Evolutionary conservation across 1,140 invertebrate species (phyloP).

Genomic region (Lordiphosa mommai): DNA sequence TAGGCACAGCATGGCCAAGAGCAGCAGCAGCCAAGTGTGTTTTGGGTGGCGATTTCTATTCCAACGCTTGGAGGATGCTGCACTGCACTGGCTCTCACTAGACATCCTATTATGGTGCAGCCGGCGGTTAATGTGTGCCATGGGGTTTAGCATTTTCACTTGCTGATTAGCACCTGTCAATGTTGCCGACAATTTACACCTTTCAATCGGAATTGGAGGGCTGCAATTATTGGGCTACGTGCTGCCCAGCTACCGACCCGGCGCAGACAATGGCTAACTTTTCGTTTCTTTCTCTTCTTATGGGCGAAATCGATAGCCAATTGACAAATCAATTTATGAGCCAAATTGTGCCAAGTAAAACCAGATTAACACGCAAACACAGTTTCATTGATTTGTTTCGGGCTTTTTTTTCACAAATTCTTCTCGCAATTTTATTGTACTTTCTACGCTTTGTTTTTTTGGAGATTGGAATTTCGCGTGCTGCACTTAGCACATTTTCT

Average conservation of each 20-base stretch:
- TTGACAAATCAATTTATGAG: slow-evolving; percentile 49
- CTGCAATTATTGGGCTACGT: slow-evolving; percentile 36
- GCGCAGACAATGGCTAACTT: slow-evolving; percentile 22
- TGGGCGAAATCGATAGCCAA: slow-evolving; percentile 45
- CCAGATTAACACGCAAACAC: slow-evolving; percentile 65
- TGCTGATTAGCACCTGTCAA: slow-evolving; percentile 28
- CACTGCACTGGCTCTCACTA: slow-evolving; percentile 55
- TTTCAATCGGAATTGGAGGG: slow-evolving; percentile 31
- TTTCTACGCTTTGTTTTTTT: slow-evolving; percentile 49
- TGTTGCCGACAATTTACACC: slow-evolving; percentile 38
- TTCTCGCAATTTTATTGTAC: slow-evolving; percentile 25
- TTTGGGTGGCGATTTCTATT: slow-evolving; percentile 46
- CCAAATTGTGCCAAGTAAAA: slow-evolving; percentile 22
- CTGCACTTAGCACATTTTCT: slow-evolving; percentile 72
- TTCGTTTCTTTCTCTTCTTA: slow-evolving; percentile 11
- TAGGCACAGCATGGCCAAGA: slow-evolving; percentile 46
- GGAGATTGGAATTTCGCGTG: slow-evolving; percentile 64
- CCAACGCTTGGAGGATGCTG: slow-evolving; percentile 61
- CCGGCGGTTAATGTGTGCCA: slow-evolving; percentile 11
- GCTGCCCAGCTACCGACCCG: slow-evolving; percentile 5
- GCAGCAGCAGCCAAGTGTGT: slow-evolving; percentile 26
- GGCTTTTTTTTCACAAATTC: slow-evolving; percentile 8
- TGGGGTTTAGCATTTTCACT: slow-evolving; percentile 40
- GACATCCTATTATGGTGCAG: slow-evolving; percentile 50
- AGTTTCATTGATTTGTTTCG: slow-evolving; percentile 39